These are phyloP conservation scores for Bombus sibiricus DNA, from an alignment of 1,140 invertebrate species.

Conservation along the genomic window DNA sequence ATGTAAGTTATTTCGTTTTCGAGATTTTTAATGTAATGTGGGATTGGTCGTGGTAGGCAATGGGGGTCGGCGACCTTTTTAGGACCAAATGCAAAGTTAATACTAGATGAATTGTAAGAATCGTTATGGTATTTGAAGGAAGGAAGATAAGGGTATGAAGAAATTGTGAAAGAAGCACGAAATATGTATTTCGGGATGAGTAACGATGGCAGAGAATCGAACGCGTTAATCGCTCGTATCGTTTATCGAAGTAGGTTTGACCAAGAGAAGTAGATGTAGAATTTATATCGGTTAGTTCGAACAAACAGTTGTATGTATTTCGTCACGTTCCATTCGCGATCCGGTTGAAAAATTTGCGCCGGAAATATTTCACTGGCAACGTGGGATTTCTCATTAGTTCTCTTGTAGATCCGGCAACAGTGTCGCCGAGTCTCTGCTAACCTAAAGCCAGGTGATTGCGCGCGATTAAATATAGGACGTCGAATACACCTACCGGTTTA, in stretches of 20 bases:
- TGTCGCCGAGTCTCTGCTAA: conserved; percentile 50
- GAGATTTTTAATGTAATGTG: neutral
- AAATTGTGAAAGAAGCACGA: neutral
- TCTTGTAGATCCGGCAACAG: conserved; percentile 59
- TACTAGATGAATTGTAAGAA: neutral
- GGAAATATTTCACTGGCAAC: conserved; percentile 67
- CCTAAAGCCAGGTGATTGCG: conserved; percentile 67
- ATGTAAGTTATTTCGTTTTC: neutral
- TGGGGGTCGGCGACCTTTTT: too few species aligned
- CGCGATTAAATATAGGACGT: conserved; percentile 71
- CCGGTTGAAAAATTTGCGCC: conserved; percentile 43
- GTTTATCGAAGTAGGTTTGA: neutral
- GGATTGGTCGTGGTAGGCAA: too few species aligned
- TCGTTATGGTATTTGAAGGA: neutral
- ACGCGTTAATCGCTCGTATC: neutral
- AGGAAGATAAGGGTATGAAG: neutral
- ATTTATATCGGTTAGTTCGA: neutral
- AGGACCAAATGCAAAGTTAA: neutral
- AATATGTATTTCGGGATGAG: neutral
- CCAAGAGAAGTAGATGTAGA: neutral
- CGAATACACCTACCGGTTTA: conserved; percentile 54
- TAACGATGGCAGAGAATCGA: neutral
- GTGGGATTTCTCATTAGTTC: conserved; percentile 23
- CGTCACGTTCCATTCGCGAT: conserved; percentile 42
- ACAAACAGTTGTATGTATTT: conserved; percentile 7